Percentiles rank a stretch among this genome's conserved stretches.
phyloP scores from a whole-genome alignment of 2,797 vertebrate genomes.

The Paratrypauchen microcephalus region DNA sequence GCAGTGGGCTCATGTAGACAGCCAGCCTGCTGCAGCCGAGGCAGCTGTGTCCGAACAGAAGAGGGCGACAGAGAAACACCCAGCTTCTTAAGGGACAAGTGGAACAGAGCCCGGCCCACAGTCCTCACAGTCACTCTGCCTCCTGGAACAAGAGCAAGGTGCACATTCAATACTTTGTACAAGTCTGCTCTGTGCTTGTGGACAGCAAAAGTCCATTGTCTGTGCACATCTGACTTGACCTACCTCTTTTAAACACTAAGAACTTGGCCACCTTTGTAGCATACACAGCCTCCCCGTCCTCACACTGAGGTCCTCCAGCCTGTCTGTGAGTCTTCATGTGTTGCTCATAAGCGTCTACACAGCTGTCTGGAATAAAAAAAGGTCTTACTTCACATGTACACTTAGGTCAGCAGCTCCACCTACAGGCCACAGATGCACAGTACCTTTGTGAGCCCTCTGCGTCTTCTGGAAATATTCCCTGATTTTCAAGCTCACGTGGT shows the following conservation, averaged over 20 bases:
- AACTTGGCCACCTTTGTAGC: constrained; percentile 53
- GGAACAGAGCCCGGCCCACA: constrained; percentile 71
- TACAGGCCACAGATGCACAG: constrained; percentile 45
- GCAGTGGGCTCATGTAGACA: constrained; percentile 75
- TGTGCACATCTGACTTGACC: constrained; percentile 3
- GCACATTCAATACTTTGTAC: not conserved
- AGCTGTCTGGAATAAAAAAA: constrained; percentile 53
- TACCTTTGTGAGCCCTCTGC: constrained; percentile 54
- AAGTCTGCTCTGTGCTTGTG: not conserved
- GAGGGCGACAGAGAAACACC: constrained; percentile 27
- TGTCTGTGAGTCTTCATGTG: constrained; percentile 36
- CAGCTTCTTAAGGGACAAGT: constrained; percentile 63
- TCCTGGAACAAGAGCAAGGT: constrained; percentile 33
- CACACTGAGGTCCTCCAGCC: constrained; percentile 44
- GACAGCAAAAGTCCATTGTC: not conserved
- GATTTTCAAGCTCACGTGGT: constrained; percentile 58
- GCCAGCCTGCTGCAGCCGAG: constrained; percentile 77
- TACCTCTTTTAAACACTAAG: constrained; percentile 68
- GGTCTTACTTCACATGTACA: not conserved
- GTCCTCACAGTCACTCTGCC: constrained; percentile 39
- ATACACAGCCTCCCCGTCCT: constrained; percentile 51
- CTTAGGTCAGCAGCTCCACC: constrained; percentile 33
- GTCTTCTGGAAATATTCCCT: constrained; percentile 37
- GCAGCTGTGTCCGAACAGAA: constrained; percentile 58
- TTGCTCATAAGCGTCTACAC: constrained; percentile 52